These are phyloP conservation scores for Echinometra lucunter DNA, from an alignment of 53 echinoderm and acorn worm genomes.

Conservation along the genomic window DNA sequence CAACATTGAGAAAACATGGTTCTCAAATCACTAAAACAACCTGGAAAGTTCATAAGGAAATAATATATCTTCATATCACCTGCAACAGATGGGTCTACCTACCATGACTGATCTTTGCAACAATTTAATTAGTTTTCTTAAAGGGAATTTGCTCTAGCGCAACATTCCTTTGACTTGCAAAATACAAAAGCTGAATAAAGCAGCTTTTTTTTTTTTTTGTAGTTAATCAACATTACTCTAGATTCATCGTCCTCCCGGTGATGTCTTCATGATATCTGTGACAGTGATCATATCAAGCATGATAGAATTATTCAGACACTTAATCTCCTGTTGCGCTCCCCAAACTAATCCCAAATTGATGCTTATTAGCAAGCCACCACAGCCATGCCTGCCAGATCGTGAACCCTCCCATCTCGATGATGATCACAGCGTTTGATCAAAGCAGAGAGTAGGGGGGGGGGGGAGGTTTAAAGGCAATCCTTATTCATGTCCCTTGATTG, in stretches of 20 bases:
- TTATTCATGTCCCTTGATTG: conserved; percentile 13
- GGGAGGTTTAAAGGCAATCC: neutral
- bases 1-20: neutral
- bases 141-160: conserved; percentile 5
- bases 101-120: conserved; percentile 25
- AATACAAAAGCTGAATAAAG: neutral
- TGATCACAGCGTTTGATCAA: conserved; percentile 4
- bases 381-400: conserved; percentile 40
- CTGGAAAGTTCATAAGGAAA: neutral
- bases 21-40: neutral
- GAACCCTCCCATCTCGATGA: neutral
- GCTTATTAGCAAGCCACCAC: conserved; percentile 47
- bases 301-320: conserved; percentile 46
- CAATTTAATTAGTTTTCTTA: conserved; percentile 52
- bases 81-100: conserved; percentile 21
- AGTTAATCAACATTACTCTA: conserved; percentile 46
- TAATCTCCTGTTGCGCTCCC: conserved; percentile 65
- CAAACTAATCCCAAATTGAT: conserved; percentile 58
- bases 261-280: conserved; percentile 36
- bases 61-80: conserved; percentile 14
- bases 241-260: neutral
- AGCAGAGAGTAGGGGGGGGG: neutral
- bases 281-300: conserved; percentile 32
- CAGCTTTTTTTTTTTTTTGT: neutral
- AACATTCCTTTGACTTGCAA: neutral